A percentile compares a stretch with the other conserved stretches of the same genome.
Conservation (phyloP, 1,140 invertebrate species). For the Pogonus chalceus region DNA sequence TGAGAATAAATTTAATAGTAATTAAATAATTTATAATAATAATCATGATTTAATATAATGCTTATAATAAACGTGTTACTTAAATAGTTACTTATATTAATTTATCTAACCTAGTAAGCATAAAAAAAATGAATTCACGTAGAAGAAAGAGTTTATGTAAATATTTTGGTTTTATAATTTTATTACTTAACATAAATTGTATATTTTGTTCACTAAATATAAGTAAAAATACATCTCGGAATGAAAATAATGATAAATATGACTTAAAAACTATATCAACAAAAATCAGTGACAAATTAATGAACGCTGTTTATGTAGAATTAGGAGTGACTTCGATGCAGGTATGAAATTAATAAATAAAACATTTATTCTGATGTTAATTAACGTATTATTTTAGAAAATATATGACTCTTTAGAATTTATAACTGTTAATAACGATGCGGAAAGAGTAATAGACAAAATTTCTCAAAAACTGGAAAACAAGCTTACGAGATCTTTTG, state of each 20-base stretch:
- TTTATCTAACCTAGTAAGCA: too few species aligned
- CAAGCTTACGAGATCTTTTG: slow-evolving; percentile 35
- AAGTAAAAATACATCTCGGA: not conserved
- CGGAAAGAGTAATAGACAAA: slow-evolving; percentile 30
- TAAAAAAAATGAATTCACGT: not conserved
- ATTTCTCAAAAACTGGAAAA: slow-evolving; percentile 34
- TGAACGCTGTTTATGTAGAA: slow-evolving; percentile 42
- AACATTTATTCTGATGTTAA: not conserved
- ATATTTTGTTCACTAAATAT: not conserved
- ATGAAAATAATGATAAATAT: not conserved
- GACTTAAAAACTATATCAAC: slow-evolving; percentile 15
- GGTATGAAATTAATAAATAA: slow-evolving; percentile 27
- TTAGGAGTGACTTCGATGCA: slow-evolving; percentile 46
- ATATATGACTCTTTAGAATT: slow-evolving; percentile 38
- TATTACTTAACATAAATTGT: not conserved
- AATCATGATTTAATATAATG: too few species aligned
- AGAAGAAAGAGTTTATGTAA: not conserved
- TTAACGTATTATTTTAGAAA: slow-evolving; percentile 29
- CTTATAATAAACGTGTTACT: too few species aligned
- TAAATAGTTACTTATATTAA: too few species aligned
- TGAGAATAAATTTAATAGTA: too few species aligned
- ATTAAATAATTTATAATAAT: too few species aligned
- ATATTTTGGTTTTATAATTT: not conserved
- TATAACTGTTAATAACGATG: slow-evolving; percentile 19
- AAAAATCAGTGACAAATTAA: slow-evolving; percentile 21